These are phyloP conservation scores for Drosophila neutralis DNA, from an alignment of 2,888 invertebrate genomes.

Conservation along the genomic window DNA sequence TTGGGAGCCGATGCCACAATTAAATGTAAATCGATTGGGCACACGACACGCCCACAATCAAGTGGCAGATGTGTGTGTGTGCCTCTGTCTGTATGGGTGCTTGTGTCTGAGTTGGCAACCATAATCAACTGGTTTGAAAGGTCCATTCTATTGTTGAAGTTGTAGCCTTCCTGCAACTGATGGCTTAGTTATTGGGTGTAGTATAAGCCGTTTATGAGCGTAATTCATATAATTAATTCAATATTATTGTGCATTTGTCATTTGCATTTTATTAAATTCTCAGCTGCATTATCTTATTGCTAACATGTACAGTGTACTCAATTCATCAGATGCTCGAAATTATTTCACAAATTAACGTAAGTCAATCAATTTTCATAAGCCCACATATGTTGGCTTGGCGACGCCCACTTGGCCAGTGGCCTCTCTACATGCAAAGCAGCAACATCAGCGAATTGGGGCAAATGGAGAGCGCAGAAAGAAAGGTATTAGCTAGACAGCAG, in stretches of 20 bases:
- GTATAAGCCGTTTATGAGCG: conserved; percentile 5
- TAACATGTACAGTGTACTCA: conserved; percentile 15
- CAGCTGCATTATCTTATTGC: conserved; percentile 22
- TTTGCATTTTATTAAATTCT: conserved; percentile 27
- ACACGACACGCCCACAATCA: conserved; percentile 32
- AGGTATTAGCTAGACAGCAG: conserved; percentile 4
- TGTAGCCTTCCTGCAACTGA: conserved; percentile 29
- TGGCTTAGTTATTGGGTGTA: conserved; percentile 8
- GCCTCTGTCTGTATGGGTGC: background rate
- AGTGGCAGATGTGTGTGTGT: background rate
- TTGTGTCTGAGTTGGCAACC: conserved; percentile 22
- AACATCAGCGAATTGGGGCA: conserved; percentile 59
- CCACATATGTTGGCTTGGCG: conserved; percentile 15
- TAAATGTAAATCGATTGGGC: conserved; percentile 74
- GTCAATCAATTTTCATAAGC: conserved; percentile 67
- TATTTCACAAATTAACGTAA: conserved; percentile 45
- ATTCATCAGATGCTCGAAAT: conserved; percentile 28
- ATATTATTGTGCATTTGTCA: conserved; percentile 56
- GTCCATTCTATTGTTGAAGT: conserved; percentile 17
- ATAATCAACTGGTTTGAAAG: conserved; percentile 38
- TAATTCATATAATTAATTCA: conserved; percentile 59
- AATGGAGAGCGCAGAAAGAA: conserved; percentile 19
- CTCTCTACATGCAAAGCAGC: conserved; percentile 62
- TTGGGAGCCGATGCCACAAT: conserved; percentile 70
- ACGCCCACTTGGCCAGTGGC: conserved; percentile 26